phyloP scores from a whole-genome alignment of 2,113 vertebrate species.

The Pristiophorus japonicus region DNA sequence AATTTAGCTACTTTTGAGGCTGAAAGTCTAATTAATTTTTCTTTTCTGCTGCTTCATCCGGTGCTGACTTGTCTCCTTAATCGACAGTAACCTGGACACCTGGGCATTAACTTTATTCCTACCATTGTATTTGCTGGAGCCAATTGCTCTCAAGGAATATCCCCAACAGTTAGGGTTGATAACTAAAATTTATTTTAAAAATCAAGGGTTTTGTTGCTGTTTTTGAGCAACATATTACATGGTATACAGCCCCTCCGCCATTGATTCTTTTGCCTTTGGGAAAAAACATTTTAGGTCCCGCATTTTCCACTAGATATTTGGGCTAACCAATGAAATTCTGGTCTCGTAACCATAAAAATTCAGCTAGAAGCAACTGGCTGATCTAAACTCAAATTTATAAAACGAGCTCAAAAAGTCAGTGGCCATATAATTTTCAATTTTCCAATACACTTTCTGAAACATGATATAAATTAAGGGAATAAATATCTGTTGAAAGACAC shows the following conservation, averaged over 20 bases:
- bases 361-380: neutral
- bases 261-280: neutral
- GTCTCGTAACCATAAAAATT: neutral
- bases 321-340: neutral
- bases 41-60: neutral
- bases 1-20: neutral
- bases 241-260: neutral
- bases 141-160: neutral
- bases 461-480: neutral
- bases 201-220: neutral
- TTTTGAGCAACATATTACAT: neutral
- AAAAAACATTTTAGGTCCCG: neutral
- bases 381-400: neutral
- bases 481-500: neutral
- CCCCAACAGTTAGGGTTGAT: neutral
- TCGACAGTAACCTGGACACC: neutral
- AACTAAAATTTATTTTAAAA: neutral
- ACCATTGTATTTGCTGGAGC: neutral
- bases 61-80: neutral
- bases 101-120: neutral
- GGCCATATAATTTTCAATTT: neutral
- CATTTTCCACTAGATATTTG: neutral
- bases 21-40: slow-evolving; percentile 4
- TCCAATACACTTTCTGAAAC: neutral
- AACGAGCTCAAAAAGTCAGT: neutral